Evolutionary conservation across 1,140 invertebrate genomes (phyloP).

Genomic region (Drusus annulatus): DNA sequence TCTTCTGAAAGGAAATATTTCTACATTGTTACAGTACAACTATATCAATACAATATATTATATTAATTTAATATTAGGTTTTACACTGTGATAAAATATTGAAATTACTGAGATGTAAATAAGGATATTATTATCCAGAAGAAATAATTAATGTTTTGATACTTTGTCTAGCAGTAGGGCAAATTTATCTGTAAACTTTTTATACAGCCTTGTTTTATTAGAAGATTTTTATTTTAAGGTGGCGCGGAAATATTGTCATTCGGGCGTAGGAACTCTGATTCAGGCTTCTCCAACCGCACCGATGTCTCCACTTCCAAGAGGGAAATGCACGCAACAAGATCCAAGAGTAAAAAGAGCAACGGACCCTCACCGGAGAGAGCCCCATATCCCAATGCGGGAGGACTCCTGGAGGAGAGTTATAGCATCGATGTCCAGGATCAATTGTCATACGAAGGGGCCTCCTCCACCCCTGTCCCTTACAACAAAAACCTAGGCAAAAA

Average conservation of each 20-base stretch:
- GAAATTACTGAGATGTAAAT: no score
- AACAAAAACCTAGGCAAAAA: slow-evolving; percentile 40
- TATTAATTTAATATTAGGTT: no score
- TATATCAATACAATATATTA: no score
- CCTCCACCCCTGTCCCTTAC: neutral
- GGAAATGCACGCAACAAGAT: slow-evolving; percentile 57
- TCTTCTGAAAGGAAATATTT: no score
- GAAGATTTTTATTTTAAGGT: neutral
- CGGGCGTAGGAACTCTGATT: slow-evolving; percentile 67
- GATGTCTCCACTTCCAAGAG: slow-evolving; percentile 61
- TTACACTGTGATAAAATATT: no score
- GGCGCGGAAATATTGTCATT: slow-evolving; percentile 41
- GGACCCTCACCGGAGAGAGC: slow-evolving; percentile 53
- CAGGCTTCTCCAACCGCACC: slow-evolving; percentile 66
- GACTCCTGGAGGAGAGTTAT: slow-evolving; percentile 54
- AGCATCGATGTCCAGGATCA: slow-evolving; percentile 51
- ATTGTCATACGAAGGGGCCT: slow-evolving; percentile 46
- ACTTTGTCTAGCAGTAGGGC: no score
- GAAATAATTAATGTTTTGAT: no score
- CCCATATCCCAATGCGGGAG: slow-evolving; percentile 23
- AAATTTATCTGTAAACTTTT: no score
- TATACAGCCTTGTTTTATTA: no score
- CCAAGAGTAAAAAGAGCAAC: slow-evolving; percentile 60
- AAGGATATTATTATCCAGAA: no score
- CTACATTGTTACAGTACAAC: no score